Base-by-base conservation (phyloP, 2,113 vertebrate species). In the Dasyornis broadbenti region DNA sequence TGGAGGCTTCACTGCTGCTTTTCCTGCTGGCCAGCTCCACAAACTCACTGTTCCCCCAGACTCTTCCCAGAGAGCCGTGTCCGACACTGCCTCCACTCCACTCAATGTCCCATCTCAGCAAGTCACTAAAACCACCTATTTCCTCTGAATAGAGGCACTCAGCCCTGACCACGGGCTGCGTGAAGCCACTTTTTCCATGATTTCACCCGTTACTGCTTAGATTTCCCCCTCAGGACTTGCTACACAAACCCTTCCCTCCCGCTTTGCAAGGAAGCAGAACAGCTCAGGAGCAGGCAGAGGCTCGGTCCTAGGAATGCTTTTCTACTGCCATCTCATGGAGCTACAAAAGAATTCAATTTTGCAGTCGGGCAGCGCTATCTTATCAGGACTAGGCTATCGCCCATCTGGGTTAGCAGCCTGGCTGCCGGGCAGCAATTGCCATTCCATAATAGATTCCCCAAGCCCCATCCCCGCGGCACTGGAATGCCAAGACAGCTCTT, bases 241-340 rank as follows among this genome's bases (percentile, higher is more conserved):
- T 47, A 9, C 26, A 19, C 3, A 4, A 93, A 44, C 42, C 44
- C 77, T 30, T 11, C 64, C 75, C 79, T 69, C 39, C 66, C 42
- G 17, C 19, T 84, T 42, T 33, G 30, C 24, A 20, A 64, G 9
- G 68, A 60, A 70, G 61, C 79, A 30, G 66, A 73, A 18, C 0
- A 16, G 77, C 59, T 64, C 1, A 1, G 69, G 54, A 77, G 50
- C 71, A 37, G 69, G 45, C 53, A 16, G 50, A 13, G 47, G 13
- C 39, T 64, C 2, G 2, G 18, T 44, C n/a, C 2, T 0, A 91
- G 72, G 56, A 59, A 63, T 10, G 93, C 79, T 85, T 89, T 77
- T 78, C 95, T 97, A 35, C 97, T 95, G 97, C 97, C 98, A 97
- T n/a, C 97, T 97, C 71, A 94, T 93, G 97, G 97, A 92, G 11